Base-by-base conservation (phyloP, 2,888 invertebrate genomes). In the Zhuqinia jingwanae region DNA sequence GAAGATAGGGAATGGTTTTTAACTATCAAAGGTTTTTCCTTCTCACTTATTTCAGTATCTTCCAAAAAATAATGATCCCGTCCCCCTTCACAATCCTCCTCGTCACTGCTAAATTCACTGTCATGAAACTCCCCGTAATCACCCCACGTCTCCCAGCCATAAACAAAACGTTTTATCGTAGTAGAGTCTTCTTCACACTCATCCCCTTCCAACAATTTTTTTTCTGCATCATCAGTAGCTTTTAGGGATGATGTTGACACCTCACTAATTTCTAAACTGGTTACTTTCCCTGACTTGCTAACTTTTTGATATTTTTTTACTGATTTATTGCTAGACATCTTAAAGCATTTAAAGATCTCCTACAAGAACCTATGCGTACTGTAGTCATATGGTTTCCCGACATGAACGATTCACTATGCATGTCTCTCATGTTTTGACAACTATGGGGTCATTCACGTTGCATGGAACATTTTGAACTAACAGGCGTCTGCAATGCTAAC, bases 71-170 rank as follows among this genome's bases (percentile, higher is more conserved):
- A 22, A 22, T 60, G 58, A 15, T 60, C 25, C 8, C 22, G n/a
- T n/a, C n/a, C n/a, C n/a, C n/a, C 25, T 2, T 11, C 1, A 56
- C 17, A 36, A 36, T 45, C 79, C 6, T 79, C 50, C 5, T 79
- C 79, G 0, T 22, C 42, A 50, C 47, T 30, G 70, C 80, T 80
- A 56, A 80, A 80, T 22, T 80, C 80, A 42, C 80, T 80, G 0
- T 68, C 70, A 5, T 53, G 53, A 53, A 68, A 80, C 15, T 27
- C 30, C 0, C 25, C 27, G 22, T 56, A 80, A n/a, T 80, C 80
- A 15, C 80, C 80, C n/a, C n/a, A 80, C 5, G 80, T 80, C n/a
- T 60, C 56, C 80, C 80, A 80, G 13, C 53, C 70, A n/a, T 80
- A 80, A 8, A 60, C 60, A 77, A 77, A 77, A 8, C n/a, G 30